These are phyloP conservation scores for Augiades crinisus DNA, from an alignment of 2,888 invertebrate genomes.

Conservation along the genomic window DNA sequence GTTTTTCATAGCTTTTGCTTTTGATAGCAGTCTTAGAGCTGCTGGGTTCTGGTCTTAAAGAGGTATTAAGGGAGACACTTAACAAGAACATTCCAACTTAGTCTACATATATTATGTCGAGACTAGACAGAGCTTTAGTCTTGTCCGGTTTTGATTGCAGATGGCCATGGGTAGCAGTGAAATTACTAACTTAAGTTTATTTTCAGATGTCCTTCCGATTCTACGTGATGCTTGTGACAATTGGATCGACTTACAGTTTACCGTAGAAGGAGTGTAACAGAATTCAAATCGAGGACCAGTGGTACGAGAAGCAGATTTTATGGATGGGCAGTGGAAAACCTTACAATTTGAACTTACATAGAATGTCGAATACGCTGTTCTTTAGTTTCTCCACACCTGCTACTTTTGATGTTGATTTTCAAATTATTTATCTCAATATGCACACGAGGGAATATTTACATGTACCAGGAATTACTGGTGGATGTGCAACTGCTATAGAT, in stretches of 20 bases:
- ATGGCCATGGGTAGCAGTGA: neutral
- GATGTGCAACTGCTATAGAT: conserved; percentile 57
- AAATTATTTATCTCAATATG: conserved; percentile 48
- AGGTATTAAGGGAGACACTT: no score
- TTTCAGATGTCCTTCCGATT: conserved; percentile 19
- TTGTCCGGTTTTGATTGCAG: no score
- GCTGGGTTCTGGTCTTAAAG: no score
- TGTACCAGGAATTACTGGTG: conserved; percentile 54
- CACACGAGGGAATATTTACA: conserved; percentile 46
- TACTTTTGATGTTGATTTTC: conserved; percentile 55
- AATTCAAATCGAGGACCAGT: conserved; percentile 46
- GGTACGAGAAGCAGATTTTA: conserved; percentile 49
- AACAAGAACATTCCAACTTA: no score
- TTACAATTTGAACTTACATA: conserved; percentile 53
- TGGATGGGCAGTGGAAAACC: conserved; percentile 49
- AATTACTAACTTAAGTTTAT: neutral
- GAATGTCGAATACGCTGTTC: conserved; percentile 48
- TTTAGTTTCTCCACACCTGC: conserved; percentile 54
- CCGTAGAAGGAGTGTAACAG: conserved; percentile 45
- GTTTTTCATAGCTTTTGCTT: no score
- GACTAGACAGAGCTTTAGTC: no score
- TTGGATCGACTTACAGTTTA: neutral
- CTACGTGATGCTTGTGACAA: conserved; percentile 1
- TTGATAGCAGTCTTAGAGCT: no score
- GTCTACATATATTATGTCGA: no score